Conservation (phyloP, 2,113 vertebrate species). For the Laterallus jamaicensis region DNA sequence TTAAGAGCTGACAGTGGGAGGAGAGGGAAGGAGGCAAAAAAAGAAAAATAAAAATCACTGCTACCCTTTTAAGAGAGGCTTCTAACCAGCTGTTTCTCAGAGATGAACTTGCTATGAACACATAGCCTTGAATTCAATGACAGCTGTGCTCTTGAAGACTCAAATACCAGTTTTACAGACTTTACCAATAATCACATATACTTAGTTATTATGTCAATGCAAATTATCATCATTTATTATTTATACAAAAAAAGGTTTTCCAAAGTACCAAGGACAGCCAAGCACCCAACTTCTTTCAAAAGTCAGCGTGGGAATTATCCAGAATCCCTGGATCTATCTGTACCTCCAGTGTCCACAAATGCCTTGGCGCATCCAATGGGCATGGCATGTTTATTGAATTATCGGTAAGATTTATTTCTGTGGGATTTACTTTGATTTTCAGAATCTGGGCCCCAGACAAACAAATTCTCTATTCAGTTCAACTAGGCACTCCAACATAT, state of each 20-base stretch:
- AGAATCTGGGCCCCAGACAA: constrained; percentile 13
- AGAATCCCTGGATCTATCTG: background rate
- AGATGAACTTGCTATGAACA: background rate
- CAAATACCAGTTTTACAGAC: background rate
- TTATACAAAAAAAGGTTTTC: background rate
- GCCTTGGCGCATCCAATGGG: background rate
- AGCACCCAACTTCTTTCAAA: background rate
- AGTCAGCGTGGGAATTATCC: background rate
- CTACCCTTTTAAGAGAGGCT: background rate
- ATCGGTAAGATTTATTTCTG: background rate
- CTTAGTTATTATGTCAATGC: constrained; percentile 4
- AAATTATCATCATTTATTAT: constrained; percentile 50
- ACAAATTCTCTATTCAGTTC: constrained; percentile 57
- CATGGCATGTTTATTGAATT: background rate
- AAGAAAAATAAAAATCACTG: background rate
- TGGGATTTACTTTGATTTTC: constrained; percentile 30
- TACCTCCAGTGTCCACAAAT: background rate
- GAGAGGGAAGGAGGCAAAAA: background rate
- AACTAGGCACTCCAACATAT: constrained; percentile 36
- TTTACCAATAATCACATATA: background rate
- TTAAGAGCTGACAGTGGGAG: background rate
- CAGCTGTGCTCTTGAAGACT: background rate
- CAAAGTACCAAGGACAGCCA: background rate
- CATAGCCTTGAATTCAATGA: background rate
- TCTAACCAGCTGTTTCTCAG: background rate